Evolutionary conservation across 1,140 invertebrate genomes (phyloP).

Genomic region (Gyrodactylus salaris): DNA sequence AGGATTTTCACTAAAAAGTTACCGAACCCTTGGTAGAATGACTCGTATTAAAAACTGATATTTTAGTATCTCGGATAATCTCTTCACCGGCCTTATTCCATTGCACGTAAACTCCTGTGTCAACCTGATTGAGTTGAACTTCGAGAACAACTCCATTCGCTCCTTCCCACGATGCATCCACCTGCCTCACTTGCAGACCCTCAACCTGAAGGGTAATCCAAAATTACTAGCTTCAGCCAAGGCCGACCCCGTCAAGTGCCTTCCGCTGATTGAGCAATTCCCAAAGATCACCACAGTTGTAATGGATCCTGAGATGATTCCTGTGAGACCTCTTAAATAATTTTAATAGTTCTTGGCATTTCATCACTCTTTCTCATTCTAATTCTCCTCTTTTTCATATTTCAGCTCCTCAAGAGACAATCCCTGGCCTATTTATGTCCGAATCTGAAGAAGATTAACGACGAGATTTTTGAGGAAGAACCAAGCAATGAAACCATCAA

Average conservation of each 20-base stretch:
- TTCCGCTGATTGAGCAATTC: constrained; percentile 3
- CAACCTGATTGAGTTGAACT: neutral
- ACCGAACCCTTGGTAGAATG: no score
- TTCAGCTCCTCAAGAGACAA: constrained; percentile 1
- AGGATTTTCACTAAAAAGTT: no score
- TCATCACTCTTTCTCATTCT: no score
- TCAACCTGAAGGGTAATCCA: neutral
- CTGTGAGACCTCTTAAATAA: neutral
- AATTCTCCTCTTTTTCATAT: neutral
- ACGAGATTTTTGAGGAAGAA: neutral
- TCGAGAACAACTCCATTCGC: neutral
- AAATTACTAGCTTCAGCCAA: neutral
- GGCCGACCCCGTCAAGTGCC: neutral
- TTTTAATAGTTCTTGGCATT: neutral
- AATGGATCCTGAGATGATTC: neutral
- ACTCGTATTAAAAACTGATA: neutral
- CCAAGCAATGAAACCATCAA: neutral
- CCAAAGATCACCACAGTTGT: neutral
- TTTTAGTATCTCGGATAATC: neutral
- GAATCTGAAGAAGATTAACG: neutral
- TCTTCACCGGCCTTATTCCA: neutral
- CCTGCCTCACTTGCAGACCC: neutral
- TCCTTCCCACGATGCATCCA: neutral
- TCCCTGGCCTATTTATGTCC: constrained; percentile 1
- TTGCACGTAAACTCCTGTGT: neutral